phyloP scores from a whole-genome alignment of 2,797 vertebrate species.

The Anas capensis region DNA sequence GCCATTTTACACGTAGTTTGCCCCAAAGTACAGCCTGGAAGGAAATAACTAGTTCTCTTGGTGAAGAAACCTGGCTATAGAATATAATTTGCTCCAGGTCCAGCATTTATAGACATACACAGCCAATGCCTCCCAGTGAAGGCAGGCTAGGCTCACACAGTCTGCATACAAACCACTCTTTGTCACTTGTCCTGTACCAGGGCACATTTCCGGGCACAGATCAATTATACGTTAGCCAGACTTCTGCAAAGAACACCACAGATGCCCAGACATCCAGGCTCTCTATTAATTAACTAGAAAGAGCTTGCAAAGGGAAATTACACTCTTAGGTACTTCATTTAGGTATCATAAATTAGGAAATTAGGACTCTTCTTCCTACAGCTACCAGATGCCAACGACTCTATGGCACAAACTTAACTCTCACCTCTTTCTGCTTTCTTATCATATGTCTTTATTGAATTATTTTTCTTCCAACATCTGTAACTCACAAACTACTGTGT shows the following conservation, averaged over 20 bases:
- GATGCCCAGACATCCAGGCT: background rate
- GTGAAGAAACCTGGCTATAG: background rate
- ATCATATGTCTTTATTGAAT: background rate
- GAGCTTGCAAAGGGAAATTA: background rate
- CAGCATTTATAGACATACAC: background rate
- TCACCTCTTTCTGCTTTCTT: background rate
- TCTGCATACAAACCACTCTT: background rate
- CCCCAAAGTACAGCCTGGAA: background rate
- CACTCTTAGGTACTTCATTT: background rate
- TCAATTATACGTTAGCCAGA: background rate
- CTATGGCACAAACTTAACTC: background rate
- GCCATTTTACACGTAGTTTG: background rate
- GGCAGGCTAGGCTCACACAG: background rate
- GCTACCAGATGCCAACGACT: background rate
- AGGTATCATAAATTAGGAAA: background rate
- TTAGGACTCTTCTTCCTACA: background rate
- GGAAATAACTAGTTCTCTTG: background rate
- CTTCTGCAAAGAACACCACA: background rate
- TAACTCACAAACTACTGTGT: background rate
- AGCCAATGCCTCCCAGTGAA: background rate
- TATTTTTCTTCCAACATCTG: background rate
- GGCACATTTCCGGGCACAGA: background rate
- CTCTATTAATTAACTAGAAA: background rate
- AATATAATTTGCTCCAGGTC: background rate
- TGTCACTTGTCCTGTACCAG: background rate